phyloP scores from a whole-genome alignment of 2,888 invertebrate genomes.

The Lymantria monacha region DNA sequence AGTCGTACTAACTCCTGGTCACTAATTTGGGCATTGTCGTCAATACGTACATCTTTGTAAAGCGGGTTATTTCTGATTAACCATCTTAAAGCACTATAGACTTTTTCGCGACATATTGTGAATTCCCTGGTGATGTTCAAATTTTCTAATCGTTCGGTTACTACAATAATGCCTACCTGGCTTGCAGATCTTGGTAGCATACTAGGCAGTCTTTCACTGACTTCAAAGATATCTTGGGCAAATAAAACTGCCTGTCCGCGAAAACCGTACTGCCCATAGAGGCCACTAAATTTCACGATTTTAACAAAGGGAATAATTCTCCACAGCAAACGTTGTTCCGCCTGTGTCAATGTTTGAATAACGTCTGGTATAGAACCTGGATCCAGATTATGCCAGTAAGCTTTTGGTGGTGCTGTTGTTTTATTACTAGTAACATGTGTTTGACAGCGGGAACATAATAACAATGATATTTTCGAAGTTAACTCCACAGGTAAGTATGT shows the following conservation, averaged over 20 bases:
- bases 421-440: neutral
- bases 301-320: constrained; percentile 30
- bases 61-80: constrained; percentile 6
- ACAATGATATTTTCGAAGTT: neutral
- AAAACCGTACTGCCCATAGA: constrained; percentile 27
- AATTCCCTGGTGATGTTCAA: constrained; percentile 6
- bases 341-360: constrained; percentile 18
- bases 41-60: constrained; percentile 1
- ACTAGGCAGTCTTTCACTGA: constrained; percentile 9
- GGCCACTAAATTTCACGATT: constrained; percentile 21
- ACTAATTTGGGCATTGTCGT: neutral
- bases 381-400: constrained; percentile 31
- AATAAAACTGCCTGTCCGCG: constrained; percentile 17
- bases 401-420: constrained; percentile 18
- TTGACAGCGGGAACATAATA: neutral
- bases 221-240: constrained; percentile 6
- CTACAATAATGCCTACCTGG: constrained; percentile 5
- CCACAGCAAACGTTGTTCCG: constrained; percentile 23
- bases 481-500: neutral
- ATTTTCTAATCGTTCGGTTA: constrained; percentile 10
- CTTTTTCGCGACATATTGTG: constrained; percentile 5
- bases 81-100: constrained; percentile 7
- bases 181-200: constrained; percentile 9
- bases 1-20: no score
- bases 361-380: constrained; percentile 27